Evolutionary conservation across 2,797 vertebrate species (phyloP), one percentile per base, ranked within the genome.

Genomic region (Podarcis lilfordi): DNA sequence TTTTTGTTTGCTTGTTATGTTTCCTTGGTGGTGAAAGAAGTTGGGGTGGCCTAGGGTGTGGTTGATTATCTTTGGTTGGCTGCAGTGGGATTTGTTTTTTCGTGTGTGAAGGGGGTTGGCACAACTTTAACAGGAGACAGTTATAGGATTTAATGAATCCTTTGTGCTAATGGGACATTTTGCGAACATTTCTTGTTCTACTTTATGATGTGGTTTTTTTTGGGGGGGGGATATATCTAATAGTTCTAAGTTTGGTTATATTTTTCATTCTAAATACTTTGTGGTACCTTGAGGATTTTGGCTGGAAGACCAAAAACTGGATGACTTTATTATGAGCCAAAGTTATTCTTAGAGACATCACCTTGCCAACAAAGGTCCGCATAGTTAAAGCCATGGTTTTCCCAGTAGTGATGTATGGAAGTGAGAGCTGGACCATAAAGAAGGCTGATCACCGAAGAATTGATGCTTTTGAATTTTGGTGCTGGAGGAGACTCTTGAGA

Each of bases 131-230:
- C 27, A 74, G 43, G 11, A 15, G 68, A n/a, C 13, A 35, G 68
- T 89, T 85, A 74, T 74, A 75, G 77, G 59, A 80, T 85, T 80
- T 66, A 89, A 75, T 55, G 77, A 75, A 27, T 80, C n/a, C 40
- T 85, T 81, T 89, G 77, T 75, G 69, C 68, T 85, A 50, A 37
- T 35, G 68, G 78, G 66, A 84, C 82, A 80, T 29, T 15, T 50
- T 74, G 77, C 19, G 21, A 85, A 85, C 77, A 75, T 85, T 76
- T 88, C 87, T 84, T 88, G 50, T 82, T 88, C 75, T 82, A 35
- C 8, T 79, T 71, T 78, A 55, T 55, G 37, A 87, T 82, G 59
- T 75, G 61, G 10, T 6, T 50, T 55, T 15, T 55, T 15, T 3
- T n/a, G n/a, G 45, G 45, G 11, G 50, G 50, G 25, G 43, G 4